Evolutionary conservation across 1,140 invertebrate species (phyloP).

Genomic region (Pinna nobilis): DNA sequence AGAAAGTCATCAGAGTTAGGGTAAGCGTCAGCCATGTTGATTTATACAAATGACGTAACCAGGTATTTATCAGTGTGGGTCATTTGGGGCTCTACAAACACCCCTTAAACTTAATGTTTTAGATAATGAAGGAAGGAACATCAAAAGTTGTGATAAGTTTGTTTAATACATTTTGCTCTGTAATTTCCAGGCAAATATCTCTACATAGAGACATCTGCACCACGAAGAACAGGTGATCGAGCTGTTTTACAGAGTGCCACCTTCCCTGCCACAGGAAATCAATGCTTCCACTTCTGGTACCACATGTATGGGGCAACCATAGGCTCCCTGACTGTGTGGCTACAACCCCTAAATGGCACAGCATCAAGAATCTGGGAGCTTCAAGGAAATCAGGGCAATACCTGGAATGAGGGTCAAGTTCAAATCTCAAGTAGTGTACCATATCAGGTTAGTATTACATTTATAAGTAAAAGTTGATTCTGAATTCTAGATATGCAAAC

Average conservation of each 20-base stretch:
- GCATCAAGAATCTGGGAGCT: conserved; percentile 46
- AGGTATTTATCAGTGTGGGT: too few species aligned
- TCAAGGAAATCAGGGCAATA: conserved; percentile 52
- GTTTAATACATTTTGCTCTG: neutral
- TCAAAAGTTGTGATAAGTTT: neutral
- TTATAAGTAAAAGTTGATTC: neutral
- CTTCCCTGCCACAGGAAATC: conserved; percentile 27
- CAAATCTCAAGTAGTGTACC: conserved; percentile 33
- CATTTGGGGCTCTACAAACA: too few species aligned
- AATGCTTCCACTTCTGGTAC: conserved; percentile 67
- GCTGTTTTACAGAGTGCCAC: conserved; percentile 63
- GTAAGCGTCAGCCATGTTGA: too few species aligned
- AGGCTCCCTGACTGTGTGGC: conserved; percentile 51
- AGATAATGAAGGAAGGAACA: neutral
- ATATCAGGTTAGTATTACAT: conserved; percentile 36
- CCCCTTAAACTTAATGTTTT: too few species aligned
- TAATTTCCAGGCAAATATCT: conserved; percentile 58
- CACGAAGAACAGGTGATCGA: conserved; percentile 55
- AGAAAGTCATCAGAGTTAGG: too few species aligned
- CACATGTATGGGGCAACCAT: conserved; percentile 68
- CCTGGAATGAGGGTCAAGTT: conserved; percentile 49
- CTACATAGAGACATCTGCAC: conserved; percentile 64
- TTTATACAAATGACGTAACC: too few species aligned
- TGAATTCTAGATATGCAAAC: neutral
- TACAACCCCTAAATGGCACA: conserved; percentile 6